A percentile compares a stretch with the other conserved stretches of the same genome.
Evolutionary conservation across 2,888 invertebrate species (phyloP).

Genomic region (Halictus ligatus): DNA sequence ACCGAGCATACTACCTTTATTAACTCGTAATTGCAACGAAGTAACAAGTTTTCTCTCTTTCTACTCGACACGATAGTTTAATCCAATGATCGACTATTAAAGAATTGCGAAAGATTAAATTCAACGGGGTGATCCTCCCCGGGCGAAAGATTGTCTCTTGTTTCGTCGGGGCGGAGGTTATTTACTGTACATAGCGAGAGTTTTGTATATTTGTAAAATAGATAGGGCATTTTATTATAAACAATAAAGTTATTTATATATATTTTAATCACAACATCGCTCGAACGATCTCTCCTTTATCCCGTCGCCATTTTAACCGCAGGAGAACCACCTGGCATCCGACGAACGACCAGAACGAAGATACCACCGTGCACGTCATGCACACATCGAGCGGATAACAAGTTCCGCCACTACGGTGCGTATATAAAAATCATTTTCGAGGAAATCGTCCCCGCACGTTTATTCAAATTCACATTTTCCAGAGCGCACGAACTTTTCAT

Average conservation of each 20-base stretch:
- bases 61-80: slow-evolving; percentile 76
- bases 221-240: slow-evolving; percentile 81
- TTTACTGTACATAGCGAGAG: slow-evolving; percentile 78
- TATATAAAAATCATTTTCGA: slow-evolving; percentile 8
- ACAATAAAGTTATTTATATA: slow-evolving; percentile 82
- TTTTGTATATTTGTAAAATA: slow-evolving; percentile 82
- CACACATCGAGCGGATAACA: background rate
- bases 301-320: slow-evolving; percentile 35
- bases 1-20: slow-evolving; percentile 72
- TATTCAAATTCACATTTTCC: slow-evolving; percentile 3
- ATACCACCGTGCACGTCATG: background rate
- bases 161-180: slow-evolving; percentile 71
- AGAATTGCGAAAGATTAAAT: slow-evolving; percentile 45
- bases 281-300: slow-evolving; percentile 45
- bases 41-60: slow-evolving; percentile 76
- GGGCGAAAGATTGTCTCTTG: slow-evolving; percentile 64
- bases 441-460: background rate
- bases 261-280: slow-evolving; percentile 77
- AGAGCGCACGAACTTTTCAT: background rate
- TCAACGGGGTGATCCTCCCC: slow-evolving; percentile 41
- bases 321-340: background rate
- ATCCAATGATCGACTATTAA: slow-evolving; percentile 73
- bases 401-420: background rate
- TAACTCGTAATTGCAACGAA: slow-evolving; percentile 80
- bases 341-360: background rate